These are phyloP conservation scores for Achlya flavicornis DNA, from an alignment of 2,888 invertebrate genomes.

Conservation along the genomic window DNA sequence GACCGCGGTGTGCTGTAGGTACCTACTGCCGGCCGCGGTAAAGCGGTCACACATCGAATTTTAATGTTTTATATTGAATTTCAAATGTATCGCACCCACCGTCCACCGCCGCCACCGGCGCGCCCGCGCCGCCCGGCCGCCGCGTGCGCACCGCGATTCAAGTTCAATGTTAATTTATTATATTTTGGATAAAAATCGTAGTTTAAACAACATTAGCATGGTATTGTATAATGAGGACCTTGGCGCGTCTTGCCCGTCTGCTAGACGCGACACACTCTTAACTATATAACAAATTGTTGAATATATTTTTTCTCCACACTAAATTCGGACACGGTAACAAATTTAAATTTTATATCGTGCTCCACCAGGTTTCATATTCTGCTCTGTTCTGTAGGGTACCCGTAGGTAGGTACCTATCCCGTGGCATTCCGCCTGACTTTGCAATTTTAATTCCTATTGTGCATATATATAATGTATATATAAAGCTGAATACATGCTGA, in stretches of 20 bases:
- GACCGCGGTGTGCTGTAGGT: background rate
- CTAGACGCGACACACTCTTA: conserved; percentile 9
- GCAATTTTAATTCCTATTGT: background rate
- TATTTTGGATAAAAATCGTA: conserved; percentile 7
- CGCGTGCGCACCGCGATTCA: conserved; percentile 15
- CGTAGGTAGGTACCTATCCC: too few species aligned
- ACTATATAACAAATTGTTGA: too few species aligned
- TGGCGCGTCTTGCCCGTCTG: conserved; percentile 12
- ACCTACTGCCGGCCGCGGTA: background rate
- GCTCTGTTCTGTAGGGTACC: background rate
- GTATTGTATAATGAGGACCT: conserved; percentile 11
- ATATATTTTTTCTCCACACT: too few species aligned
- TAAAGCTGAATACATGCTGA: background rate
- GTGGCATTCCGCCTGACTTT: background rate
- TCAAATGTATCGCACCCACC: conserved; percentile 14
- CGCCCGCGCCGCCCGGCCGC: too few species aligned
- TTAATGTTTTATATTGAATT: conserved; percentile 9
- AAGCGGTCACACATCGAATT: background rate
- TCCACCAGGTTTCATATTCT: conserved; percentile 3
- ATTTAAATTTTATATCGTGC: conserved; percentile 17
- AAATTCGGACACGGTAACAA: conserved; percentile 9
- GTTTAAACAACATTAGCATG: conserved; percentile 12
- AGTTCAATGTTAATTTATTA: conserved; percentile 19
- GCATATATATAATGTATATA: too few species aligned
- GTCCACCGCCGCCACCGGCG: too few species aligned